These are phyloP conservation scores for Micoletzkya japonica DNA, from an alignment of 2,888 invertebrate genomes.

Conservation along the genomic window DNA sequence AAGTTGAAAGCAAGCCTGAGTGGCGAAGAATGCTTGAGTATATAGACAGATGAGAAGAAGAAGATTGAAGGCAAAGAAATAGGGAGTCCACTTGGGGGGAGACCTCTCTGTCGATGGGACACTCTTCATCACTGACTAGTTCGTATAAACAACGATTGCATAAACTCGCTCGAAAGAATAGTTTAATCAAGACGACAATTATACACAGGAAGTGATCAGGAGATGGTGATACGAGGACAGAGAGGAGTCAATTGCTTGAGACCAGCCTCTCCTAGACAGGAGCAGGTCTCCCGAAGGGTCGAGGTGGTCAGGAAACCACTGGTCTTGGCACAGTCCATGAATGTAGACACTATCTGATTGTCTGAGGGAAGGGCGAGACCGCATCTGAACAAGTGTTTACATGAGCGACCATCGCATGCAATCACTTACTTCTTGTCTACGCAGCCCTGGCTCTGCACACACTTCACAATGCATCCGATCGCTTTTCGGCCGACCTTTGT, in stretches of 20 bases:
- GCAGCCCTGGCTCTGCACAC: constrained; percentile 3
- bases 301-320: constrained; percentile 22
- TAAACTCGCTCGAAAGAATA: no score
- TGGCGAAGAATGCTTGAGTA: no score
- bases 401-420: neutral
- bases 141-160: no score
- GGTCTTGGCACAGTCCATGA: constrained; percentile 19
- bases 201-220: no score
- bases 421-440: neutral
- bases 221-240: constrained; percentile 7
- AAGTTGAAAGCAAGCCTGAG: no score
- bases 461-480: constrained; percentile 24
- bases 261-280: constrained; percentile 14
- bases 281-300: constrained; percentile 10
- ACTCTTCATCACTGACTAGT: no score
- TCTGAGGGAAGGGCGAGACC: constrained; percentile 26
- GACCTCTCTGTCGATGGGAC: no score
- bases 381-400: neutral
- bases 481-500: constrained; percentile 8
- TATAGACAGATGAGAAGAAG: no score
- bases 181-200: no score
- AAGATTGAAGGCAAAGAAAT: no score
- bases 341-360: constrained; percentile 4
- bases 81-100: no score
- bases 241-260: constrained; percentile 10